A percentile compares a stretch with the other conserved stretches of the same genome.
phyloP scores from a whole-genome alignment of 2,888 invertebrate species.

The Lasioglossum malachurum region DNA sequence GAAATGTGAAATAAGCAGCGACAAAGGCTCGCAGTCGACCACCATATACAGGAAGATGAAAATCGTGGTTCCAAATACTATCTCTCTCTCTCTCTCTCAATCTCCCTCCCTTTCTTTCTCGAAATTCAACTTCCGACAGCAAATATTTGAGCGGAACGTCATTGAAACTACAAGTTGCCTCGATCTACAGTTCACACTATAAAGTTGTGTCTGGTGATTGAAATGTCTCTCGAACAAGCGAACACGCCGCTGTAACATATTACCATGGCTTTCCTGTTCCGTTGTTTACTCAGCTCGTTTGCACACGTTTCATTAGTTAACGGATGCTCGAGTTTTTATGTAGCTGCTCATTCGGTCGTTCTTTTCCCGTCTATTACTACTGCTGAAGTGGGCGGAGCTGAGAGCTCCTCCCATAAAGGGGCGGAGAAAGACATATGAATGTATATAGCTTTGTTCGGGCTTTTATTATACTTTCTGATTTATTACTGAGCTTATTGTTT shows the following conservation, averaged over 20 bases:
- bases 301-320: neutral
- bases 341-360: neutral
- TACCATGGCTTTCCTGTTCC: neutral
- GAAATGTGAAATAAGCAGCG: neutral
- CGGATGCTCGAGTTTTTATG: neutral
- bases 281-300: neutral
- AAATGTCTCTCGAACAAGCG: neutral
- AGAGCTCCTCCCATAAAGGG: neutral
- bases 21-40: neutral
- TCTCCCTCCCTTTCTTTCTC: neutral
- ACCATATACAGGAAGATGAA: neutral
- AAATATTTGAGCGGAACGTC: conserved; percentile 1
- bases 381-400: neutral
- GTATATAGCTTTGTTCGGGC: too few relatives aligned
- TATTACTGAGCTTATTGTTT: too few relatives aligned
- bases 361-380: neutral
- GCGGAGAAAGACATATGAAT: neutral
- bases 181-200: neutral
- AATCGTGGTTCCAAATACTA: neutral
- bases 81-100: neutral
- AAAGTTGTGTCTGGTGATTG: neutral
- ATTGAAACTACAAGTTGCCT: conserved; percentile 5
- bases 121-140: neutral
- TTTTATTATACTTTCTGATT: too few relatives aligned
- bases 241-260: neutral